Evolutionary conservation across 1,140 invertebrate species (phyloP), one percentile per base, ranked within the genome.

Genomic region (Tetramorium simillimum): DNA sequence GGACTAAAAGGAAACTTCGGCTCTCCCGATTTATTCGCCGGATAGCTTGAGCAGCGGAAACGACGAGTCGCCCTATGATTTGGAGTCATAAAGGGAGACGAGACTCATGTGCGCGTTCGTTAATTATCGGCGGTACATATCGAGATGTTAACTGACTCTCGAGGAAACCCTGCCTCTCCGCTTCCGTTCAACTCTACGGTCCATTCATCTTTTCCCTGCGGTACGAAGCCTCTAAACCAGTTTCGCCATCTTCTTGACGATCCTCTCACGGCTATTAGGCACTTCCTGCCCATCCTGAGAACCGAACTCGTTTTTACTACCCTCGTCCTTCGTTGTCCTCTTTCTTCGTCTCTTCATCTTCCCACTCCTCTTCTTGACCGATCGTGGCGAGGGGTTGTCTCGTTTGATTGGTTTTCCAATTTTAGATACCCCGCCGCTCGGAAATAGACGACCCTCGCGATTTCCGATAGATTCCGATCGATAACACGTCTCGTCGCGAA

Each of bases 241-340:
- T 91, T 91, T 89, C 58, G 58, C 60, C 75, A 78, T 91, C 89
- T 91, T 91, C 87, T 89, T 88, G 85, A 69, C 85, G 87, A 94
- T 94, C 93, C 93, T 95, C 94, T 94, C 93, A 94, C 94, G 93
- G 93, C 93, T 95, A 95, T 95, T 95, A 94, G 93, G 93, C 90
- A 94, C 94, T 95, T 95, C 95, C 95, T 95, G 94, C 92, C 94
- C 86, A 58, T 93, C 93, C 91, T 94, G 93, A 89, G 93, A 94
- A 95, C 92, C 91, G 85, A 91, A 92, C 92, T 86, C 88, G 81
- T 90, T 87, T 88, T 90, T 89, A 85, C 58, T 70, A 58, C 85
- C 72, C 72, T 85, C 49, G 65, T 63, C 43, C 65, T 70, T 77
- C 80, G 14, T 60, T 53, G 73, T 81, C 88, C 86, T 43, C 3